These are phyloP conservation scores for Tautogolabrus adspersus DNA, from an alignment of 2,113 vertebrate genomes.

Conservation along the genomic window DNA sequence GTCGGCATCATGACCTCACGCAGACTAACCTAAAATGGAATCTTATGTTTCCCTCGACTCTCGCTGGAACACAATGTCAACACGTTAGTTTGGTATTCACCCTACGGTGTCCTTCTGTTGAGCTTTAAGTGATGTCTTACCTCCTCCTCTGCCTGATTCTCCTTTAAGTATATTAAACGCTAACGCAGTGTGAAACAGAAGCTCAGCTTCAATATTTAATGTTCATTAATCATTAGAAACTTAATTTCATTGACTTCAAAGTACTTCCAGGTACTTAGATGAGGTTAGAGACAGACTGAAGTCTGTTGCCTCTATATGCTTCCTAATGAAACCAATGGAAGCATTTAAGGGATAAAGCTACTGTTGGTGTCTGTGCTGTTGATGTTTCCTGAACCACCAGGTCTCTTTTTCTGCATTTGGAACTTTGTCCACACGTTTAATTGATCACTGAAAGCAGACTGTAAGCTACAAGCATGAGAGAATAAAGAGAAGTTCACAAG, in stretches of 20 bases:
- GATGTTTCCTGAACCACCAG: not conserved
- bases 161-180: not conserved
- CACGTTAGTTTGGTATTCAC: slow-evolving; percentile 16
- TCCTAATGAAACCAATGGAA: slow-evolving; percentile 1
- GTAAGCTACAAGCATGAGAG: not conserved
- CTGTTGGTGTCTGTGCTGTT: not conserved
- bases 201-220: slow-evolving; percentile 52
- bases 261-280: slow-evolving; percentile 17
- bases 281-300: not conserved
- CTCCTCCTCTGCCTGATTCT: not conserved
- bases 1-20: slow-evolving; percentile 59
- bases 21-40: slow-evolving; percentile 47
- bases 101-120: not conserved
- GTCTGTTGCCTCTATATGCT: not conserved
- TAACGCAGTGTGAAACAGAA: slow-evolving; percentile 22
- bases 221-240: slow-evolving; percentile 23
- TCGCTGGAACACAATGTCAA: slow-evolving; percentile 22
- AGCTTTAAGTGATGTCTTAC: slow-evolving; percentile 25
- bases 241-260: slow-evolving; percentile 45
- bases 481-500: not conserved
- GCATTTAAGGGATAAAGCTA: not conserved
- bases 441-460: not conserved
- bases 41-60: slow-evolving; percentile 34
- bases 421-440: not conserved
- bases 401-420: not conserved